Percentiles rank a stretch among this genome's conserved stretches.
Evolutionary conservation across 1,140 invertebrate species (phyloP).

Genomic region (Caenorhabditis briggsae): DNA sequence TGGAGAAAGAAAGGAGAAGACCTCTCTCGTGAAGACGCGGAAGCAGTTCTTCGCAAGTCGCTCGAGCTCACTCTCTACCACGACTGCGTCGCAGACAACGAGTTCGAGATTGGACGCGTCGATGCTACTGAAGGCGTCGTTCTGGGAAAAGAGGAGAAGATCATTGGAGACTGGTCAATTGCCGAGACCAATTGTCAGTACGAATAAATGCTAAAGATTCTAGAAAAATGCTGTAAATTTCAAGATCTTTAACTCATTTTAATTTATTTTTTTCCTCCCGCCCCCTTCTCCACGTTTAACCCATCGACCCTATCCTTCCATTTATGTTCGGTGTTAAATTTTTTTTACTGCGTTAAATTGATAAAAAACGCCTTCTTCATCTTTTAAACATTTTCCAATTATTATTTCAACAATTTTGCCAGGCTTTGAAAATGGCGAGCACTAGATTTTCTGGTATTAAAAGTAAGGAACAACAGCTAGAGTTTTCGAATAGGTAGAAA

Average conservation of each 20-base stretch:
- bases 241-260: neutral
- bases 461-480: neutral
- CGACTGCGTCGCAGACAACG: constrained; percentile 68
- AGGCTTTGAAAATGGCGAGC: neutral
- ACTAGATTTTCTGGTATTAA: neutral
- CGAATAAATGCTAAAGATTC: constrained; percentile 49
- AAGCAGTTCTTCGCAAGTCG: constrained; percentile 59
- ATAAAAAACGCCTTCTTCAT: neutral
- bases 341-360: constrained; percentile 9
- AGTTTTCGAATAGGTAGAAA: neutral
- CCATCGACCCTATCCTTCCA: neutral
- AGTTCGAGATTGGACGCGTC: constrained; percentile 68
- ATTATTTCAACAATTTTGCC: too few relatives aligned
- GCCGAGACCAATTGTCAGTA: constrained; percentile 72
- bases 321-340: constrained; percentile 14
- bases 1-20: constrained; percentile 66
- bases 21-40: constrained; percentile 67
- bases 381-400: neutral
- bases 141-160: constrained; percentile 57
- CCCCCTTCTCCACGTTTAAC: neutral
- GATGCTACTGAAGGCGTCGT: constrained; percentile 46
- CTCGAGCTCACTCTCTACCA: constrained; percentile 71
- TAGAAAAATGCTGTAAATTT: neutral
- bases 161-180: constrained; percentile 72
- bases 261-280: neutral